Evolutionary conservation across 2,797 vertebrate genomes (phyloP), one percentile per base, ranked within the genome.

Genomic region (Telmatherina bonti): DNA sequence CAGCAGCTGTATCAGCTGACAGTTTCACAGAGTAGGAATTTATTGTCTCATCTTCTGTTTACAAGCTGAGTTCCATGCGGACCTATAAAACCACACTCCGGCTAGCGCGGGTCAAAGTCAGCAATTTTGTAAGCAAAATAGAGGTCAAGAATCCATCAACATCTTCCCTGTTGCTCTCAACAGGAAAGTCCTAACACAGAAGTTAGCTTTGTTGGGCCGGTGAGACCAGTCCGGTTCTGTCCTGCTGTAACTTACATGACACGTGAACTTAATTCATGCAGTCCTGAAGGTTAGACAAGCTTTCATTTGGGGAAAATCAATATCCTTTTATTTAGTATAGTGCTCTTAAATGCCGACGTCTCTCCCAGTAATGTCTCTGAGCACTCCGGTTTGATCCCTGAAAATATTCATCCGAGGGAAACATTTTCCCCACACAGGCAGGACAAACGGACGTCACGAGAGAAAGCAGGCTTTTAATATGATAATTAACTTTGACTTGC

Each of bases 1-100:
- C 72, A 79, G 61, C 59, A 43, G 35, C 74, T 78, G 73, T 88
- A 88, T 85, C 82, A 76, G 71, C 81, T 88, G 89, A 90, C 78
- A 76, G 78, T 89, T 92, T 92, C 89, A 91, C 83, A 85, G 83
- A 85, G 85, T 62, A 45, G 54, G 68, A 85, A 92, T 92, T 90
- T 92, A 92, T 87, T 77, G 79, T 90, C 84, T 88, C 80, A 86
- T 89, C 84, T 85, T 76, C 49, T 84, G 79, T 92, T 91, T 90
- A 91, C 81, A 89, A 87, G 83, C 84, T 20, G 57, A 0, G 80
- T 83, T 78, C 82, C 84, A 79, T 73, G 51, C 31, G 62, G 82
- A 79, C 81, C 75, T 67, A 88, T 90, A 91, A 92, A 92, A 87
- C 68, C 74, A 83, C 67, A 57, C 70, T 66, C 78, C 79, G 86